Evolutionary conservation across 2,113 vertebrate genomes (phyloP).

Genomic region (Camelus bactrianus): DNA sequence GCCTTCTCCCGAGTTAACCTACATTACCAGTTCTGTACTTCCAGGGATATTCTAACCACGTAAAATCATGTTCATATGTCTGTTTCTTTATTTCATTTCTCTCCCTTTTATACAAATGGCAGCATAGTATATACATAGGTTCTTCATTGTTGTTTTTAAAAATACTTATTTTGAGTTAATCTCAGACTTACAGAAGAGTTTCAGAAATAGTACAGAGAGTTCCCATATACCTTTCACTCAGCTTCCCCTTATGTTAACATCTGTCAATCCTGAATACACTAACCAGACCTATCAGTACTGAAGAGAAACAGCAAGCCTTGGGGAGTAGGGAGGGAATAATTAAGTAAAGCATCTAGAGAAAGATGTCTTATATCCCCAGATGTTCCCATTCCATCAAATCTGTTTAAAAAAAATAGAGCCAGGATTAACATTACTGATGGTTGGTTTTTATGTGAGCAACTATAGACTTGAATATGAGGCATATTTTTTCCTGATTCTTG

Average conservation of each 20-base stretch:
- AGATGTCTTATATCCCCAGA: background rate
- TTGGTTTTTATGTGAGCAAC: slow-evolving; percentile 5
- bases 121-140: background rate
- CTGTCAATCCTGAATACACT: background rate
- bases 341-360: background rate
- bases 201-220: background rate
- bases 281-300: background rate
- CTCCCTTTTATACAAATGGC: background rate
- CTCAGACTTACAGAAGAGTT: background rate
- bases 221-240: background rate
- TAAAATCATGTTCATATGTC: background rate
- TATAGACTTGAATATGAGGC: background rate
- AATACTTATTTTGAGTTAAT: background rate
- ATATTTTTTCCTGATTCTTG: slow-evolving; percentile 4
- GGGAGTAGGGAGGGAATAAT: background rate
- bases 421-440: background rate
- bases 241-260: background rate
- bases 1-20: background rate
- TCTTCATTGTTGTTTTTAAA: background rate
- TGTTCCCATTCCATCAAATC: background rate
- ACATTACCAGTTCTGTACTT: background rate
- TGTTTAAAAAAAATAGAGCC: background rate
- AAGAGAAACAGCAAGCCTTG: background rate
- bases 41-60: background rate
- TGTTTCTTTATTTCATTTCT: background rate